Conservation (phyloP, 2,888 invertebrate genomes). For the Odontocerum albicorne region DNA sequence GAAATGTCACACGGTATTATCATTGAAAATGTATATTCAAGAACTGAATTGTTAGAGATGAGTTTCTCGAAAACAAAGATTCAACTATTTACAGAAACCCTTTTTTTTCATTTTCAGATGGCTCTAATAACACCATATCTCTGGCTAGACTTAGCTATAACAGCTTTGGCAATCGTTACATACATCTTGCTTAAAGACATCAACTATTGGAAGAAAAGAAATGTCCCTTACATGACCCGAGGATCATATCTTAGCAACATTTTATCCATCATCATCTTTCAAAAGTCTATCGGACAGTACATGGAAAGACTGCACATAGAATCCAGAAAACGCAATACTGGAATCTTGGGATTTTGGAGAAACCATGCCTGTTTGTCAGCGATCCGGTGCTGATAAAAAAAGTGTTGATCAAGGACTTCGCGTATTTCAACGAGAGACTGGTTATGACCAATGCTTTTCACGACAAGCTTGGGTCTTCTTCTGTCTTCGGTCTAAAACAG, state of each 20-base stretch:
- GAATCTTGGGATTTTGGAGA: conserved; percentile 38
- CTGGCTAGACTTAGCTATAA: not conserved
- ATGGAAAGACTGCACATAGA: conserved; percentile 38
- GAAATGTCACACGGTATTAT: too few species aligned
- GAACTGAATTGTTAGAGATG: too few species aligned
- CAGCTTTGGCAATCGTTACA: not conserved
- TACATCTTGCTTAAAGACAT: conserved; percentile 32
- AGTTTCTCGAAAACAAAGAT: too few species aligned
- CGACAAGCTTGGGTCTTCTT: conserved; percentile 38
- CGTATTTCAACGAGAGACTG: conserved; percentile 39
- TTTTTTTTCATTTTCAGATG: conserved; percentile 7
- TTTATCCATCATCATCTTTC: conserved; percentile 38
- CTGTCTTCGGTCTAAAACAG: conserved; percentile 38
- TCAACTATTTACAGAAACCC: too few species aligned
- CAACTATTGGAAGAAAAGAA: conserved; percentile 43
- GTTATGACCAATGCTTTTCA: conserved; percentile 36
- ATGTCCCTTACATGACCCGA: conserved; percentile 40
- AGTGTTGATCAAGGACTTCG: conserved; percentile 41
- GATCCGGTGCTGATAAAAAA: conserved; percentile 41
- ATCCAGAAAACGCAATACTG: conserved; percentile 32
- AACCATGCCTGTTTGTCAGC: conserved; percentile 38
- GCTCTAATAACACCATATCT: not conserved
- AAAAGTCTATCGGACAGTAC: conserved; percentile 36
- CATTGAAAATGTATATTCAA: too few species aligned
- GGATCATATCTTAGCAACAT: conserved; percentile 43